Base-by-base conservation (phyloP, 2,113 vertebrate genomes). In the Platycercus adscitus region DNA sequence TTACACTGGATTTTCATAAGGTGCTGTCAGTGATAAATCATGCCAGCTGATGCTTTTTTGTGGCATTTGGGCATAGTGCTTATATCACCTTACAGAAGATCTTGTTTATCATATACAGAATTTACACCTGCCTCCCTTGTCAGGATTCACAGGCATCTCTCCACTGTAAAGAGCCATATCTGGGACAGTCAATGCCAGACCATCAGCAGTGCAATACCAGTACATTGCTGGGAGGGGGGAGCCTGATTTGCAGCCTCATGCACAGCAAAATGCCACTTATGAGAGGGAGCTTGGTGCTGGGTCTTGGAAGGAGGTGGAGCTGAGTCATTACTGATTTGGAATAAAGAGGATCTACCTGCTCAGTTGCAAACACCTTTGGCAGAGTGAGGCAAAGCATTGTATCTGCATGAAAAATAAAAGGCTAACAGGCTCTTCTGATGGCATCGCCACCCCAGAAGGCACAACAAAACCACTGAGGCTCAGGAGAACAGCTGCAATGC, bases 1-100 rank as follows among this genome's bases (percentile, higher is more conserved):
- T 93, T 52, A 82, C 23, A 35, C 7, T 88, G 23, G 53, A 65
- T 83, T 91, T 93, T 85, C 55, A 31, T 53, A 52, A 79, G 84
- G 21, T 28, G 15, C 49, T 80, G 44, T 43, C 19, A 44, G 14
- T 65, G n/a, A 61, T 50, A 89, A 85, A 69, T 69, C 72, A 81
- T 68, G 24, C 49, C 10, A 65, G 41, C 20, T 60, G 33, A 81
- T 31, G 37, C 15, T 16, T 77, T 82, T 79, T 58, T 52, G 17
- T 21, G 61, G 70, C 33, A 65, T n/a, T 65, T 55, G 25, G 46
- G 31, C 23, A 0, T 7, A 78, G 55, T 31, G 16, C 78, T 81
- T 69, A 26, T n/a, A 65, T 28, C 3, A 10, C 37, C 35, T 47
- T 63, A 11, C 5, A 53, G 56, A 63, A 73, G 18, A 84, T 17